phyloP scores from a whole-genome alignment of 2,888 invertebrate species.

The Brenthis ino region DNA sequence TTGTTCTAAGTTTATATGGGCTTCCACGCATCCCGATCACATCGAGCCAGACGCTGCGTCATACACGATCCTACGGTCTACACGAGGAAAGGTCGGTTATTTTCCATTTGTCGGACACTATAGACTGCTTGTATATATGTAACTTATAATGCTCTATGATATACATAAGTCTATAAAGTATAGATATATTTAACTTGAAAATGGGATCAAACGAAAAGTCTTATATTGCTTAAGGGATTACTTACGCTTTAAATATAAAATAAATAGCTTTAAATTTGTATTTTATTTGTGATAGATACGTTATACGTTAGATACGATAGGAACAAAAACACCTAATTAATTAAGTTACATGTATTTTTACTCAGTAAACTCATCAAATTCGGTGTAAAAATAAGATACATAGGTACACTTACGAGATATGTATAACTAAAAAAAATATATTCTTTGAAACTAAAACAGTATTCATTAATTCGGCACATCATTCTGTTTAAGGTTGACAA shows the following conservation, averaged over 20 bases:
- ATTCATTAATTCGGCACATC: constrained; percentile 28
- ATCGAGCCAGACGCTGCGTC: constrained; percentile 63
- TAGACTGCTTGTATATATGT: constrained; percentile 28
- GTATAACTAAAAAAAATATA: background rate
- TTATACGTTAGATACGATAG: no score
- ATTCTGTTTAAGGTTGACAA: constrained; percentile 26
- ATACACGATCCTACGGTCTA: constrained; percentile 42
- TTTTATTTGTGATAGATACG: no score
- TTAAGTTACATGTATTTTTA: background rate
- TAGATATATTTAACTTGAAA: no score
- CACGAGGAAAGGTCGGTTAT: constrained; percentile 51
- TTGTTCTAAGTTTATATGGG: constrained; percentile 23
- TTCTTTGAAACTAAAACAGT: constrained; percentile 17
- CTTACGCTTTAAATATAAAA: no score
- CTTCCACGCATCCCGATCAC: constrained; percentile 47
- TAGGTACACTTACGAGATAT: background rate
- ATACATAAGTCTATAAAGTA: no score
- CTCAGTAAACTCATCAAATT: background rate
- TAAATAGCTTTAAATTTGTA: no score
- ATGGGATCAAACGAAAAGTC: no score
- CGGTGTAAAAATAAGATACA: constrained; percentile 2
- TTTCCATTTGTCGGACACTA: constrained; percentile 54
- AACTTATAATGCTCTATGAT: background rate
- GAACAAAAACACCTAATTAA: no score
- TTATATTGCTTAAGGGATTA: no score